Evolutionary conservation across 2,888 invertebrate genomes (phyloP).

Genomic region (Napeogenes inachia): DNA sequence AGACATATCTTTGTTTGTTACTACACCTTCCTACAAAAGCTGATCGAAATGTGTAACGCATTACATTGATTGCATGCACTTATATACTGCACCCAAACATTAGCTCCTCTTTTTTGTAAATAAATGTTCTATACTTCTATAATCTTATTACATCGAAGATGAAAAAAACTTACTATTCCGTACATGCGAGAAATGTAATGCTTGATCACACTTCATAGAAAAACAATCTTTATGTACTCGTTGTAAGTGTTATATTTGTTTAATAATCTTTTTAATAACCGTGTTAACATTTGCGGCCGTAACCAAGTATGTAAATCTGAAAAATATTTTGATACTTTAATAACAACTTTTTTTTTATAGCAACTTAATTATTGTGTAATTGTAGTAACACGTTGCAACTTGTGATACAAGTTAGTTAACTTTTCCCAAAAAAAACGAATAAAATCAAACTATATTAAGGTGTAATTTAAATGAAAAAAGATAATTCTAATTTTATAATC

Average conservation of each 20-base stretch:
- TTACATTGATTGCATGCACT: slow-evolving; percentile 54
- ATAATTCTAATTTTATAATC: no score
- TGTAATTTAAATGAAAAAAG: no score
- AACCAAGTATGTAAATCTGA: no score
- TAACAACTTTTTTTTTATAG: no score
- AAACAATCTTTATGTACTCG: slow-evolving; percentile 11
- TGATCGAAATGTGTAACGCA: slow-evolving; percentile 51
- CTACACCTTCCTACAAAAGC: slow-evolving; percentile 43
- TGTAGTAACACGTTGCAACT: no score
- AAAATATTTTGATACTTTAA: no score
- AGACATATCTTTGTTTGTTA: slow-evolving; percentile 50
- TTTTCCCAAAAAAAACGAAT: no score
- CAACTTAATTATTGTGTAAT: no score
- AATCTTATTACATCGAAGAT: slow-evolving; percentile 28
- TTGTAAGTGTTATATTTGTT: slow-evolving; percentile 12
- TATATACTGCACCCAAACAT: slow-evolving; percentile 68
- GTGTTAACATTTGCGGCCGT: not conserved
- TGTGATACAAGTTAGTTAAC: no score
- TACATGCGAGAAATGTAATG: slow-evolving; percentile 24
- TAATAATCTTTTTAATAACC: slow-evolving; percentile 8
- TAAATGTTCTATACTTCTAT: slow-evolving; percentile 24
- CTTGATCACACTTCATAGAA: slow-evolving; percentile 18
- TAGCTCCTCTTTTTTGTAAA: slow-evolving; percentile 32
- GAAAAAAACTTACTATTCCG: slow-evolving; percentile 20
- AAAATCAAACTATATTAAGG: no score